phyloP scores from a whole-genome alignment of 2,113 vertebrate species.

The Atractosteus spatula region DNA sequence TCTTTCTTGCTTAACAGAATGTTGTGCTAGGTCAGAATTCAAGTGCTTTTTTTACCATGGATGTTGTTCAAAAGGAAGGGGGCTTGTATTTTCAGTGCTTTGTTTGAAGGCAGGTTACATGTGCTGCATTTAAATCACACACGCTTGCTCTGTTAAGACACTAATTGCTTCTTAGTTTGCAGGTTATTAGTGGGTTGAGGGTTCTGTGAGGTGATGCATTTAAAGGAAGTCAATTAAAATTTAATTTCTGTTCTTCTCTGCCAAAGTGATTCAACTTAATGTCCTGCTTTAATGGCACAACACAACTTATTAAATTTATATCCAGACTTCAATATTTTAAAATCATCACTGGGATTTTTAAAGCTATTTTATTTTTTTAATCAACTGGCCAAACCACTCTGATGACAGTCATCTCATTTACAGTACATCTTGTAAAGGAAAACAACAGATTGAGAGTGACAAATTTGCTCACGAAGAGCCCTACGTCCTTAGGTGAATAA shows the following conservation, averaged over 20 bases:
- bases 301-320: background rate
- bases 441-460: too few relatives aligned
- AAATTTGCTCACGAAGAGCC: too few relatives aligned
- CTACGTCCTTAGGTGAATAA: too few relatives aligned
- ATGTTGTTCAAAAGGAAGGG: background rate
- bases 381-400: too few relatives aligned
- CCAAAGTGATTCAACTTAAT: conserved; percentile 12
- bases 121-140: conserved; percentile 24
- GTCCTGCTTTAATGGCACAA: background rate
- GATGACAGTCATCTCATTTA: too few relatives aligned
- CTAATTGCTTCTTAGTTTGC: conserved; percentile 32
- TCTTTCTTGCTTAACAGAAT: too few relatives aligned
- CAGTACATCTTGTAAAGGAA: too few relatives aligned
- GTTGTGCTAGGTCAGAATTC: background rate
- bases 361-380: too few relatives aligned
- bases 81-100: background rate
- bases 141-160: conserved; percentile 21
- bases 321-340: background rate
- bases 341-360: background rate
- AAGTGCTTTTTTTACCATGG: background rate
- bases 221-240: conserved; percentile 5
- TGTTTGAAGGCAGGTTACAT: conserved; percentile 4
- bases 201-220: background rate
- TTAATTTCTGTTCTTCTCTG: conserved; percentile 8
- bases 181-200: conserved; percentile 2